Evolutionary conservation across 1,140 invertebrate genomes (phyloP).

Genomic region (Zaprionus tsacasi): DNA sequence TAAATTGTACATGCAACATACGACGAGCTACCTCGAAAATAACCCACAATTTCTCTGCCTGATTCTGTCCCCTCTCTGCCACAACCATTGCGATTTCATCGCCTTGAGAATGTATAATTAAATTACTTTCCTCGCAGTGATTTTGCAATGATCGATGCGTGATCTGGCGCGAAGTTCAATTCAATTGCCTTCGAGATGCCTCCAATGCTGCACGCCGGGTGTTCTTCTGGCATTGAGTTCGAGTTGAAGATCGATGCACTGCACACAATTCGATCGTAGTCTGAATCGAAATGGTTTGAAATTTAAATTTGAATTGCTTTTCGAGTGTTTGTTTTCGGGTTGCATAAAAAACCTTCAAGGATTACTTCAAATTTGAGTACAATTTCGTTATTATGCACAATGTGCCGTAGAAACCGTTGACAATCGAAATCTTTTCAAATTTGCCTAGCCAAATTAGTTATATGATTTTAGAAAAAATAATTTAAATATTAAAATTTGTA

Average conservation of each 20-base stretch:
- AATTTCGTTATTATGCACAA: too few relatives aligned
- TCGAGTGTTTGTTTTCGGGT: not conserved
- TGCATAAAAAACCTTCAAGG: not conserved
- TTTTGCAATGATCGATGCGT: conserved; percentile 45
- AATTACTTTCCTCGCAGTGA: conserved; percentile 30
- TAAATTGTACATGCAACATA: not conserved
- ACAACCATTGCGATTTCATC: conserved; percentile 15
- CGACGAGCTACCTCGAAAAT: not conserved
- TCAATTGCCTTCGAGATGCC: conserved; percentile 40
- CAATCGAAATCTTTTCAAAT: too few relatives aligned
- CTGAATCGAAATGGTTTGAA: conserved; percentile 1
- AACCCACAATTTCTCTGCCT: not conserved
- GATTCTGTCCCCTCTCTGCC: not conserved
- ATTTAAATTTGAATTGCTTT: not conserved
- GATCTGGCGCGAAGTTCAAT: conserved; percentile 44
- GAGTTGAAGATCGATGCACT: conserved; percentile 23
- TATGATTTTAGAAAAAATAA: not conserved
- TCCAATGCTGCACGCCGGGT: conserved; percentile 15
- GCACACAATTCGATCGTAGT: not conserved
- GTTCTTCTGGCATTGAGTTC: conserved; percentile 16
- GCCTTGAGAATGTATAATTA: conserved; percentile 34
- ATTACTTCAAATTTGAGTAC: not conserved
- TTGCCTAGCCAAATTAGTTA: too few relatives aligned
- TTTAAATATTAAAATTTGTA: too few relatives aligned
- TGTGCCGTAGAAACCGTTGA: too few relatives aligned